Evolutionary conservation across 2,797 vertebrate genomes (phyloP), one percentile per base, ranked within the genome.

Genomic region (Schizopygopsis malacanthus): DNA sequence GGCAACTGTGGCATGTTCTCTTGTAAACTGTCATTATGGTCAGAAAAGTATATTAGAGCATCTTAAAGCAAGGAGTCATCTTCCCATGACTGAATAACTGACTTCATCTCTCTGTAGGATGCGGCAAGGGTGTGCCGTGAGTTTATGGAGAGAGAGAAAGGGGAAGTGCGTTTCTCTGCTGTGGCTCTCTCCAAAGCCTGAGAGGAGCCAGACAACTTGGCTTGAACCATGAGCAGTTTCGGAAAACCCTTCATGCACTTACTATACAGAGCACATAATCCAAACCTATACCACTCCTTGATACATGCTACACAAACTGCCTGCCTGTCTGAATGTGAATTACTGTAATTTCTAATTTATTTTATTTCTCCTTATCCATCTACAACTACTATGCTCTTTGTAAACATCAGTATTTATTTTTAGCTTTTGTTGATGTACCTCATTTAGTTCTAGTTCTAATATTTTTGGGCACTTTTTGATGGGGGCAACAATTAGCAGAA

Each of bases 91-190:
- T 28, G 37, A 41, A 11, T 87, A 1, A 13, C 20, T 69, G 47
- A 65, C 59, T 25, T 10, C 33, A 33, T 80, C 9, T 88, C 65
- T 20, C 16, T 63, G 16, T 84, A 99, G 98, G 98, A 98, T 88
- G 97, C 97, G 13, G 96, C 97, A 20, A 96, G 95, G 91, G 96
- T 99, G 91, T 99, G 98, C 93, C 95, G 95, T 82, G 96, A 94
- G 75, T 99, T 99, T 87, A 96, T 96, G 52, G 96, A 98, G 87
- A 95, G 98, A 4, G 98, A 97, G 90, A 94, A 97, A 88, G 97
- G 95, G 12, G 98, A 99, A 88, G 96, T 99, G 50, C 97, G 97
- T 72, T 99, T 99, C 92, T 99, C 98, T 10, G 96, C 98, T 0
- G 97, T 99, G 93, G 98, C 97, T 15, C 94, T 99, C 25, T 96